phyloP scores from a whole-genome alignment of 2,113 vertebrate genomes.

The Caretta caretta region DNA sequence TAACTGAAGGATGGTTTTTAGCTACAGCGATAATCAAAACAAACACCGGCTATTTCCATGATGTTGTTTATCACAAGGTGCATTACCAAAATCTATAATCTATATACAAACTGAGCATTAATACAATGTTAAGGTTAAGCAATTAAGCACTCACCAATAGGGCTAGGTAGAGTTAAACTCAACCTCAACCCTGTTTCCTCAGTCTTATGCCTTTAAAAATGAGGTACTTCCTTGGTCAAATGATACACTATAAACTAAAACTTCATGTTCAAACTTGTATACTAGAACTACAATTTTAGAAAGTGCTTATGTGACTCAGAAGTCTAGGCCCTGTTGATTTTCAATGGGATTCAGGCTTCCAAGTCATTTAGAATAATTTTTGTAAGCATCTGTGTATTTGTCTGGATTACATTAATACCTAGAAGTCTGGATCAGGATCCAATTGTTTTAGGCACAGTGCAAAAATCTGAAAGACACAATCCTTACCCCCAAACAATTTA shows the following conservation, averaged over 20 bases:
- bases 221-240: background rate
- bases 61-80: background rate
- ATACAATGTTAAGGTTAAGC: background rate
- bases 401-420: background rate
- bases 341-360: background rate
- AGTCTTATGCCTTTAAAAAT: background rate
- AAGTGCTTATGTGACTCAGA: background rate
- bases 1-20: background rate
- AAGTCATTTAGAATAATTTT: background rate
- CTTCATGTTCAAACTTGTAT: background rate
- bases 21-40: conserved; percentile 8
- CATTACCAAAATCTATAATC: background rate
- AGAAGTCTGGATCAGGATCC: background rate
- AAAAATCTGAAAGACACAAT: background rate
- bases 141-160: background rate
- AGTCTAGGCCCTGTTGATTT: background rate
- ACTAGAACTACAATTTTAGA: background rate
- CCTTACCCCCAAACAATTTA: background rate
- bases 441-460: background rate
- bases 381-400: background rate
- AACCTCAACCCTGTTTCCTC: background rate
- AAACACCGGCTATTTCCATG: background rate
- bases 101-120: background rate
- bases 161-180: background rate
- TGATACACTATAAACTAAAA: background rate